Evolutionary conservation across 2,797 vertebrate genomes (phyloP).

Genomic region (Cyclopterus lumpus): DNA sequence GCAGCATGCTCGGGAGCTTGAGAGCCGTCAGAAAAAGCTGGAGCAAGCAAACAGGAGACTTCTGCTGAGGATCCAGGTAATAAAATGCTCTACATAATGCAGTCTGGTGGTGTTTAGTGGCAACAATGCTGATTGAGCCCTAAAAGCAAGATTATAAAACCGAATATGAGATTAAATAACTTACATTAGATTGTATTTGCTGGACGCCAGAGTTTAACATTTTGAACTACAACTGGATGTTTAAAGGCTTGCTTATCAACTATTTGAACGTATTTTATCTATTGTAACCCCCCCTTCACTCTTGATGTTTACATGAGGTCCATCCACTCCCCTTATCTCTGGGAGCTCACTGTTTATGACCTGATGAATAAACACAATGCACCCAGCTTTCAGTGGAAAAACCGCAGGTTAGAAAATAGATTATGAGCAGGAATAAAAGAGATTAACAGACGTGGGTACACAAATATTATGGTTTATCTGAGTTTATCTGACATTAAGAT

Average conservation of each 20-base stretch:
- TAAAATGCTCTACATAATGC: constrained; percentile 23
- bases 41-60: constrained; percentile 94
- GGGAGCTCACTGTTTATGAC: constrained; percentile 49
- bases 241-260: background rate
- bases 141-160: background rate
- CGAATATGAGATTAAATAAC: background rate
- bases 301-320: constrained; percentile 25
- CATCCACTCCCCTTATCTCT: background rate
- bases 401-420: constrained; percentile 13
- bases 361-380: constrained; percentile 58
- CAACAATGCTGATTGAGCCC: background rate
- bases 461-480: background rate
- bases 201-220: background rate
- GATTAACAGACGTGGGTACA: background rate
- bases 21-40: constrained; percentile 96
- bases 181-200: background rate
- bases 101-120: background rate
- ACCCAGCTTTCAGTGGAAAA: background rate
- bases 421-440: background rate
- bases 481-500: constrained; percentile 13
- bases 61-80: constrained; percentile 96
- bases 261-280: background rate
- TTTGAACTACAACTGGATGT: background rate
- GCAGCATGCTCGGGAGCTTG: constrained; percentile 94
- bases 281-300: background rate